These are phyloP conservation scores for Salvelinus fontinalis DNA, from an alignment of 2,113 vertebrate genomes.

Conservation along the genomic window DNA sequence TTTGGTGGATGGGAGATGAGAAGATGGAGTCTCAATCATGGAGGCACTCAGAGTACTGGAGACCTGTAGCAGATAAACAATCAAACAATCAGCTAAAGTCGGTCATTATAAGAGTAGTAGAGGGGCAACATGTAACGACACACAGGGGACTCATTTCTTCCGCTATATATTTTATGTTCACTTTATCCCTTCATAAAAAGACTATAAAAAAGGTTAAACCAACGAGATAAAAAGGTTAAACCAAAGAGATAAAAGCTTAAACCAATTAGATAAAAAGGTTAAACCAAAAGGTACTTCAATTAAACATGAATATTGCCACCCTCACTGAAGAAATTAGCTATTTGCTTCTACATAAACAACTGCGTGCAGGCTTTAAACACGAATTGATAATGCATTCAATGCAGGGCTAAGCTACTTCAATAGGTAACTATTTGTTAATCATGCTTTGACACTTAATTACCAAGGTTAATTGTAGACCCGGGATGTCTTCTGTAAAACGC, in stretches of 20 bases:
- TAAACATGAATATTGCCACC: conserved; percentile 35
- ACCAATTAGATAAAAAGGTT: too few relatives aligned
- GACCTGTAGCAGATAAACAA: conserved; percentile 51
- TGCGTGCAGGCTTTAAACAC: conserved; percentile 29
- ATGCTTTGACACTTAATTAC: conserved; percentile 75
- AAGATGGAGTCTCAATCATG: conserved; percentile 34
- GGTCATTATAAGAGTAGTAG: too few relatives aligned
- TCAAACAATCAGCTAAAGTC: neutral
- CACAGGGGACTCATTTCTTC: neutral
- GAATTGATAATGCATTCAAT: conserved; percentile 60
- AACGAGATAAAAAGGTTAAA: too few relatives aligned
- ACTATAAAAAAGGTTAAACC: too few relatives aligned
- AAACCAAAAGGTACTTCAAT: neutral
- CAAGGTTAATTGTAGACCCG: conserved; percentile 74
- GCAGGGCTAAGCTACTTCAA: conserved; percentile 65
- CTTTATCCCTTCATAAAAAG: neutral
- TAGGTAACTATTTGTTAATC: conserved; percentile 76
- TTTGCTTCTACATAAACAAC: conserved; percentile 32
- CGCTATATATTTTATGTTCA: neutral
- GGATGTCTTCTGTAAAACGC: conserved; percentile 20
- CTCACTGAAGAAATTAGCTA: conserved; percentile 30
- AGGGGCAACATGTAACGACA: too few relatives aligned
- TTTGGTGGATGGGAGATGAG: conserved; percentile 1
- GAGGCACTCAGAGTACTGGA: conserved; percentile 45
- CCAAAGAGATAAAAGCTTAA: too few relatives aligned